Conservation (phyloP, 2,888 invertebrate genomes). For the Andrena trimmerana region DNA sequence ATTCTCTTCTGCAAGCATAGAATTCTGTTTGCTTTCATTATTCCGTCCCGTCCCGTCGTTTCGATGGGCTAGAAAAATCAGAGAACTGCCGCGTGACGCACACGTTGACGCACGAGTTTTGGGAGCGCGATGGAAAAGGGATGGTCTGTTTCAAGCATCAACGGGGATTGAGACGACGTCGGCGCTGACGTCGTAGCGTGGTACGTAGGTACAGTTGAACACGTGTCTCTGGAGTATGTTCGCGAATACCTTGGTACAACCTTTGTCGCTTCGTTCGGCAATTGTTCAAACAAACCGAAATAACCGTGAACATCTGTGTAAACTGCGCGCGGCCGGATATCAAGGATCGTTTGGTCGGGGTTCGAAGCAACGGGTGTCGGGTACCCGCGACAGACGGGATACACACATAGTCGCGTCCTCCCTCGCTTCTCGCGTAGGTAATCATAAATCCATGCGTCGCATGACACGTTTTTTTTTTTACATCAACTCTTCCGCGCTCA, state of each 20-base stretch:
- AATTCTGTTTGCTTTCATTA: too few relatives aligned
- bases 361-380: neutral
- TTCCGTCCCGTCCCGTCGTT: too few relatives aligned
- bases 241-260: slow-evolving; percentile 47
- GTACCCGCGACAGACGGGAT: slow-evolving; percentile 4
- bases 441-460: too few relatives aligned
- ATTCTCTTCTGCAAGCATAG: too few relatives aligned
- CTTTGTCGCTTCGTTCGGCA: slow-evolving; percentile 69
- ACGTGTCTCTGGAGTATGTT: slow-evolving; percentile 27
- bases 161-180: too few relatives aligned
- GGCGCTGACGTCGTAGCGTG: too few relatives aligned
- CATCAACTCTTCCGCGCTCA: neutral
- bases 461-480: too few relatives aligned
- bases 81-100: neutral
- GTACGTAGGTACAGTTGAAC: neutral
- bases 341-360: slow-evolving; percentile 20
- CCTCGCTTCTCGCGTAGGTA: too few relatives aligned
- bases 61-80: too few relatives aligned
- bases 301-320: slow-evolving; percentile 76
- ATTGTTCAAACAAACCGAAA: slow-evolving; percentile 76
- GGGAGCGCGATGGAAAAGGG: neutral
- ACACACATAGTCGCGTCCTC: too few relatives aligned
- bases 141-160: too few relatives aligned
- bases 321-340: slow-evolving; percentile 57
- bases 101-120: neutral